phyloP scores from a whole-genome alignment of 2,888 invertebrate genomes.

The Eristalis tenax region DNA sequence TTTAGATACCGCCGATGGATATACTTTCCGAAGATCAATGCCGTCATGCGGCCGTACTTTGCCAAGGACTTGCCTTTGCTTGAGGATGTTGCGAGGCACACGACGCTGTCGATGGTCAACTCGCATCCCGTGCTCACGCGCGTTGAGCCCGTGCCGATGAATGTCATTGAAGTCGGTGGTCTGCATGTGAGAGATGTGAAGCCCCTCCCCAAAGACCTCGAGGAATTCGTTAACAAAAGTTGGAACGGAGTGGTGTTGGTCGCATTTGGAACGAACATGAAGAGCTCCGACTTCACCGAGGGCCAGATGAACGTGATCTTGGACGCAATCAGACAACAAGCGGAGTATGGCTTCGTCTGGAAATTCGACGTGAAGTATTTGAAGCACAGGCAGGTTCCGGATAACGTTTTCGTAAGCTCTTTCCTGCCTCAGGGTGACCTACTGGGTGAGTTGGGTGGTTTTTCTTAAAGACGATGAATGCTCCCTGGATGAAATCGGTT shows the following conservation, averaged over 20 bases:
- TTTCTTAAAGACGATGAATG: too few relatives aligned
- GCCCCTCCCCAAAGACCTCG: slow-evolving; percentile 74
- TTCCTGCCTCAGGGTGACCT: slow-evolving; percentile 74
- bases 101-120: slow-evolving; percentile 76
- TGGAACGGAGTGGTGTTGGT: slow-evolving; percentile 77
- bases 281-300: slow-evolving; percentile 63
- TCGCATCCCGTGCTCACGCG: slow-evolving; percentile 77
- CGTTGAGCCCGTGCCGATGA: slow-evolving; percentile 77
- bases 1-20: slow-evolving; percentile 27
- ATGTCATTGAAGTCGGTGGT: slow-evolving; percentile 78
- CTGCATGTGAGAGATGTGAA: slow-evolving; percentile 76
- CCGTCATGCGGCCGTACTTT: slow-evolving; percentile 70
- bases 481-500: too few relatives aligned
- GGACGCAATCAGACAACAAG: slow-evolving; percentile 73
- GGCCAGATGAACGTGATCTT: slow-evolving; percentile 65
- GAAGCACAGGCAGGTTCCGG: slow-evolving; percentile 66
- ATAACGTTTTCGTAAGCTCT: slow-evolving; percentile 69
- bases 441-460: slow-evolving; percentile 70
- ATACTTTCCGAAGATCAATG: slow-evolving; percentile 70
- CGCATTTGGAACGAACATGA: slow-evolving; percentile 77
- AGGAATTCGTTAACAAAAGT: slow-evolving; percentile 75
- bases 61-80: slow-evolving; percentile 66
- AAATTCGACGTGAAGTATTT: slow-evolving; percentile 74
- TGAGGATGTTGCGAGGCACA: slow-evolving; percentile 70
- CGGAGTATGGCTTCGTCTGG: slow-evolving; percentile 79